Base-by-base conservation (phyloP, 2,797 vertebrate species). In the Danio albolineatus region DNA sequence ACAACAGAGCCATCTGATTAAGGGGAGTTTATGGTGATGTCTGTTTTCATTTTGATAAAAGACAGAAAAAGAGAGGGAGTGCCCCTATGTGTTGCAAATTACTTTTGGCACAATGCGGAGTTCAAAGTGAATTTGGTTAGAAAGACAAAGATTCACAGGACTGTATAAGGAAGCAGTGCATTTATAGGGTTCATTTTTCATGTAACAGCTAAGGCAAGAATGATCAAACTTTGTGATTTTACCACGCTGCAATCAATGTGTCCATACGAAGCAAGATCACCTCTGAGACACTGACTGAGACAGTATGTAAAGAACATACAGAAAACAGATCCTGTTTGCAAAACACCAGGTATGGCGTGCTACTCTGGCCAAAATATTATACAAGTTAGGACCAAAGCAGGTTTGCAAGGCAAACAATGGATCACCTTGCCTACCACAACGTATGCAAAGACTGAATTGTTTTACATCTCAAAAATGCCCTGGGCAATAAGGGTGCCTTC, bases 1-100 rank as follows among this genome's bases (percentile, higher is more conserved):
- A 64, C 78, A 90, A 89, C 89, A 92, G 91, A 89, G 88, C 89
- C 88, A 93, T 91, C 90, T 93, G 92, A 93, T 91, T 91, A 92
- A 87, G 86, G 81, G 72, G 19, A 85, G 81, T 87, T 89, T 86
- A 89, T 79, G 89, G 91, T 88, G 86, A 91, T 89, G 88, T 91
- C 88, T 92, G 89, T 84, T 92, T 93, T 91, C 87, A 93, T 87
- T 91, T 89, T 90, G 84, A 89, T 83, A 85, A 83, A 81, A 61
- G 80, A 80, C 66, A 82, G 69, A 74, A 81, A 84, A 73, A 66
- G 78, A 82, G 72, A 69, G 78, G 82, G 82, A 82, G 80, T 83
- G 82, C 76, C 85, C 82, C 72, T 57, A 80, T 80, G 81, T 77
- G 86, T 73, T 80, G 81, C 65, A 82, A 85, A 85, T 87, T 78